Conservation (phyloP, 2,113 vertebrate species). For the Noturus placidus region DNA sequence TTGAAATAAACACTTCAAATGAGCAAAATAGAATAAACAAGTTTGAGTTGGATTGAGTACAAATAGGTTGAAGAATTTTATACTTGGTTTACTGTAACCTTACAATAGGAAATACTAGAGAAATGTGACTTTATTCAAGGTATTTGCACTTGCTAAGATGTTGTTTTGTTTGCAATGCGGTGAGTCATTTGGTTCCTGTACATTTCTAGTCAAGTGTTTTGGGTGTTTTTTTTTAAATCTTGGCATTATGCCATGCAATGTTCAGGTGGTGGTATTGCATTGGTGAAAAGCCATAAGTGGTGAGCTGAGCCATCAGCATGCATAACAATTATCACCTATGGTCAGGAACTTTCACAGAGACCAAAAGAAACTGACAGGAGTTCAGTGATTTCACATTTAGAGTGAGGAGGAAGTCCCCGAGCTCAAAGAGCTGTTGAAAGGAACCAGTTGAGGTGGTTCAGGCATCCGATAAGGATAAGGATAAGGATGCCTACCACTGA, state of each 20-base stretch:
- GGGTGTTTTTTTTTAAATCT: not conserved
- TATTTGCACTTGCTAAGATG: too few species aligned
- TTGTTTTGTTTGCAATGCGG: too few species aligned
- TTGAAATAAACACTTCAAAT: too few species aligned
- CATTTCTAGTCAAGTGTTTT: not conserved
- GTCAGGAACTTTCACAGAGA: not conserved
- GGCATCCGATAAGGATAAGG: not conserved
- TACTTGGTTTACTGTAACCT: too few species aligned
- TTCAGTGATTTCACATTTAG: not conserved
- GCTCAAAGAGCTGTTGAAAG: not conserved
- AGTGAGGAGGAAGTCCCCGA: not conserved
- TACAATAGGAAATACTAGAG: too few species aligned
- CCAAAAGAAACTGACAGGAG: not conserved
- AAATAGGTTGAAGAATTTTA: too few species aligned
- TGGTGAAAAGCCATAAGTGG: not conserved
- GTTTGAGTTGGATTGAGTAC: too few species aligned
- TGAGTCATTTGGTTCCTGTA: not conserved
- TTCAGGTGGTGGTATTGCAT: not conserved
- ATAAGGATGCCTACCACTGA: not conserved
- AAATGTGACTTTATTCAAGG: too few species aligned
- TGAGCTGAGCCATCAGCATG: not conserved
- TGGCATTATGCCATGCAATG: not conserved
- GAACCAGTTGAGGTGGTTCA: not conserved
- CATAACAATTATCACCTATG: not conserved
- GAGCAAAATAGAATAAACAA: too few species aligned